These are phyloP conservation scores for Taphrorychus bicolor DNA, from an alignment of 2,888 invertebrate genomes.

Conservation along the genomic window DNA sequence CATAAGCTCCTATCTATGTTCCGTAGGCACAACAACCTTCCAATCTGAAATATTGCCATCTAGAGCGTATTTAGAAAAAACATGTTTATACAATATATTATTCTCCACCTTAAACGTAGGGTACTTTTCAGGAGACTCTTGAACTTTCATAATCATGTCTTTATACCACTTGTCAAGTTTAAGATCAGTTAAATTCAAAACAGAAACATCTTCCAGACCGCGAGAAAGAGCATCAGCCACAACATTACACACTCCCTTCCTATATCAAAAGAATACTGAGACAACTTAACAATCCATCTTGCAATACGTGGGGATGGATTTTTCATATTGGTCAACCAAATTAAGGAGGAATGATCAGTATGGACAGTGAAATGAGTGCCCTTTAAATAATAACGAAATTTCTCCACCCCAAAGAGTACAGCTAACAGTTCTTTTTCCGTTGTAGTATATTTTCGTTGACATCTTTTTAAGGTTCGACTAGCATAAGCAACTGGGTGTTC, in stretches of 20 bases:
- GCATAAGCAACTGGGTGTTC: neutral
- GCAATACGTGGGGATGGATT: neutral
- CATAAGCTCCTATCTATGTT: neutral
- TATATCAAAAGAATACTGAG: neutral
- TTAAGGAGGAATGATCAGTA: neutral
- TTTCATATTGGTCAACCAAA: no score
- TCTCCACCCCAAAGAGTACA: neutral
- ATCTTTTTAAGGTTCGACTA: no score
- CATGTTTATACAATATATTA: neutral
- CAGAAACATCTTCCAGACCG: neutral
- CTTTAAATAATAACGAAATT: neutral
- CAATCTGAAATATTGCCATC: neutral
- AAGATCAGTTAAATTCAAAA: neutral
- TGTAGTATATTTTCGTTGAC: no score
- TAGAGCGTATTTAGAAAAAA: neutral
- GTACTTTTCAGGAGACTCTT: neutral
- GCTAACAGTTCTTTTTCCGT: neutral
- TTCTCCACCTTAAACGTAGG: neutral
- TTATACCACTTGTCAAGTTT: no score
- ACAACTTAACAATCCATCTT: neutral
- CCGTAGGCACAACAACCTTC: neutral
- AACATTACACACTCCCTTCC: neutral
- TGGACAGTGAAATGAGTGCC: neutral
- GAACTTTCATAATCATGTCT: neutral
- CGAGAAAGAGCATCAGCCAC: neutral